A percentile compares a stretch with the other conserved stretches of the same genome.
Evolutionary conservation across 2,888 invertebrate genomes (phyloP).

Genomic region (Latheticus oryzae): DNA sequence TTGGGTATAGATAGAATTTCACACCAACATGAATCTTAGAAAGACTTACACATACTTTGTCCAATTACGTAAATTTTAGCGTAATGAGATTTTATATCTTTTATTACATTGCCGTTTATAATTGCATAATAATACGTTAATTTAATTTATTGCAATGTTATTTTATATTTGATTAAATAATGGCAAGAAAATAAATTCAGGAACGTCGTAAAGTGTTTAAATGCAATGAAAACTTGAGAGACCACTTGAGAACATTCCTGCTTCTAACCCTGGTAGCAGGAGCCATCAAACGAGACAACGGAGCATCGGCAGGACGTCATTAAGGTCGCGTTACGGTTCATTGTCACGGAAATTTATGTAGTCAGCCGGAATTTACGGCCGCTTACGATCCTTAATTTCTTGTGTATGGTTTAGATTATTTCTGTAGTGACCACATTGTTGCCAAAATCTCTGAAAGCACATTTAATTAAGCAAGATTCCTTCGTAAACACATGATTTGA

Average conservation of each 20-base stretch:
- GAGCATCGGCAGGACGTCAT: slow-evolving; percentile 49
- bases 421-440: slow-evolving; percentile 17
- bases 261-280: slow-evolving; percentile 35
- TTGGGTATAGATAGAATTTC: slow-evolving; percentile 24
- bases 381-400: slow-evolving; percentile 40
- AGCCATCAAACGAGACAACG: slow-evolving; percentile 47
- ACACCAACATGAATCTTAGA: slow-evolving; percentile 27
- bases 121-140: not conserved
- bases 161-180: slow-evolving; percentile 11
- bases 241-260: slow-evolving; percentile 24
- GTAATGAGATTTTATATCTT: slow-evolving; percentile 38
- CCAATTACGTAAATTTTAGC: slow-evolving; percentile 34
- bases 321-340: slow-evolving; percentile 49
- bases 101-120: slow-evolving; percentile 7
- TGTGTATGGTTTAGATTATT: slow-evolving; percentile 15
- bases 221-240: slow-evolving; percentile 25
- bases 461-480: slow-evolving; percentile 9
- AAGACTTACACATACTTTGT: slow-evolving; percentile 28
- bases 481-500: no score
- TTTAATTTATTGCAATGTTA: not conserved
- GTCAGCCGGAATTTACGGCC: slow-evolving; percentile 44
- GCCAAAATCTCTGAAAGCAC: no score
- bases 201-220: slow-evolving; percentile 31
- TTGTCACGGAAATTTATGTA: slow-evolving; percentile 51
- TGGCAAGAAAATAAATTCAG: slow-evolving; percentile 17